Evolutionary conservation across 1,140 invertebrate genomes (phyloP), one percentile per base, ranked within the genome.

Genomic region (Pseudoatta argentina): DNA sequence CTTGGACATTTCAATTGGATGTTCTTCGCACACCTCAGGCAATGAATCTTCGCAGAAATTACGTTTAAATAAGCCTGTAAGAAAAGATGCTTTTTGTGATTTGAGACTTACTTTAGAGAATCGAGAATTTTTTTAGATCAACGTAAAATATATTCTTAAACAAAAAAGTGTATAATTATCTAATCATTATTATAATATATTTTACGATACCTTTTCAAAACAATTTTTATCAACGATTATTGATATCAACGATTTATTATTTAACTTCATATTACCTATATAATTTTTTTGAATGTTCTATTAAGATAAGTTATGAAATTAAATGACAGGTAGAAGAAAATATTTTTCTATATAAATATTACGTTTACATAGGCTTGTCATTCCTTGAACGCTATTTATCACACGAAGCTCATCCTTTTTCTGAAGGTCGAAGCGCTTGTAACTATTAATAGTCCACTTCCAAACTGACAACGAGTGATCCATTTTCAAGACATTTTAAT

Each of bases 1-100:
- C 44, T 86, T 87, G 89, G 90, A 94, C 91, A 91, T 93, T 94
- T 94, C 94, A 94, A 95, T 94, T 93, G 91, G 91, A 75, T 63
- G 87, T 69, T 34, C 53, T 67, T 72, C 34, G 44, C 27, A 0
- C 12, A 48, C 3, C n/a, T 72, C 66, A 34, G 48, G 55, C 61
- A 12, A 39, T 7, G 39, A 34, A 18, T 64, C 44, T 34, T 27
- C 34, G 12, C 57, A 30, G 71, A 69, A 75, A 77, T 21, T 21
- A 53, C 14, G 14, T 18, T 44, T 24, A 1, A 61, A 79, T 64
- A 51, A 53, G n/a, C 1, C 27, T 71, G 34, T n/a, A 55, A 59
- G 24, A 34, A 30, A 59, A 21, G 1, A 48, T 16, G 10, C 7
- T 48, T 34, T 66, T 6, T 5, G 12, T 21, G 21, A 77, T 30